Percentiles rank a stretch among this genome's conserved stretches.
phyloP scores from a whole-genome alignment of 2,113 vertebrate species.

The Otus sunia region DNA sequence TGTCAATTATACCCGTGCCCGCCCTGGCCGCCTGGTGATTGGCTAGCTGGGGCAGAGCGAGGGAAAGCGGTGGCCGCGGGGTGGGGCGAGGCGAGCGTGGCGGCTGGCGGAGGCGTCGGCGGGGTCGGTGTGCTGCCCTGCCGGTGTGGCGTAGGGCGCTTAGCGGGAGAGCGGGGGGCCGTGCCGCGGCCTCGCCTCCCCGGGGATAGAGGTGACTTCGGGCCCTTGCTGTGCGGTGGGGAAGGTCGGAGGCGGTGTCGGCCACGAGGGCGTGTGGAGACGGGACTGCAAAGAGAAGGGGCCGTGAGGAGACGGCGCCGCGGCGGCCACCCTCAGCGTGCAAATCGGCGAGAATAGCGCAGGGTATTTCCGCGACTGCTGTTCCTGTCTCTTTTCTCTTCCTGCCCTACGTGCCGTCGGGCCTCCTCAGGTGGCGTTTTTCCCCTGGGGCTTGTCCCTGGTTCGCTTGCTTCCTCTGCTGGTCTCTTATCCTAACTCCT shows the following conservation, averaged over 20 bases:
- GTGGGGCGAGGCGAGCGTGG: background rate
- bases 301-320: background rate
- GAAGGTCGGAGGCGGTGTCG: background rate
- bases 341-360: background rate
- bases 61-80: background rate
- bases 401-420: fast-evolving
- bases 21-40: background rate
- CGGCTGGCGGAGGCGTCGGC: fast-evolving
- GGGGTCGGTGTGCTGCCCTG: fast-evolving
- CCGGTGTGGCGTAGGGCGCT: fast-evolving
- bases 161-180: fast-evolving
- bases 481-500: background rate
- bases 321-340: background rate
- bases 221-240: background rate
- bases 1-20: background rate
- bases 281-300: background rate
- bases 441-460: fast-evolving
- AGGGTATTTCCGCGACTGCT: background rate
- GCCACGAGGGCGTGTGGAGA: background rate
- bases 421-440: fast-evolving
- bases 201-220: background rate
- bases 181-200: background rate
- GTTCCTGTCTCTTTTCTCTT: background rate
- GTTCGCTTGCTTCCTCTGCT: fast-evolving
- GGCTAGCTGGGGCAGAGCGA: background rate